phyloP scores from a whole-genome alignment of 1,140 invertebrate genomes.

The Drosophila ohnishii region DNA sequence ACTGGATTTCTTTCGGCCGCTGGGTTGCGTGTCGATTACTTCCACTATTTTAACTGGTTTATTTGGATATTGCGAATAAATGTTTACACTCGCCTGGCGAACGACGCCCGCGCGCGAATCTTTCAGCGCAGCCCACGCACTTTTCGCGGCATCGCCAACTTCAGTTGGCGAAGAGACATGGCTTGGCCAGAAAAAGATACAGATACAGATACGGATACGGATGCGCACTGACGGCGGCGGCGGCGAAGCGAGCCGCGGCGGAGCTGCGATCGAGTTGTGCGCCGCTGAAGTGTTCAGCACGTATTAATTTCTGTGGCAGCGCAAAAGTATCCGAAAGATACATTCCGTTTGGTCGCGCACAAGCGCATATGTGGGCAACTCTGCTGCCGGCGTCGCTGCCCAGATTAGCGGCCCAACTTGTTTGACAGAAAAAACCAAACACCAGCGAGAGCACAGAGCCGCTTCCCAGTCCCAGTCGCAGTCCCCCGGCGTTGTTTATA shows the following conservation, averaged over 20 bases:
- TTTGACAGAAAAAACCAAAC: constrained; percentile 58
- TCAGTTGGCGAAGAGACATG: constrained; percentile 29
- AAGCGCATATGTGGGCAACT: constrained; percentile 68
- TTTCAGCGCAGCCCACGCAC: constrained; percentile 47
- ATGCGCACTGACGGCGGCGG: neutral
- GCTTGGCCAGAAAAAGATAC: constrained; percentile 29
- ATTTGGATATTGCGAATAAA: constrained; percentile 31
- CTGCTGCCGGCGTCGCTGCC: constrained; percentile 46
- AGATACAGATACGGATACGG: constrained; percentile 25
- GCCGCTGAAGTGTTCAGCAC: constrained; percentile 74
- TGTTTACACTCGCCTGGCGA: constrained; percentile 50
- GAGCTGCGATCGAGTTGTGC: constrained; percentile 65
- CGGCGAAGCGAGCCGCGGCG: constrained; percentile 18
- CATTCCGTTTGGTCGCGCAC: constrained; percentile 66
- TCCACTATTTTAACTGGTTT: constrained; percentile 62
- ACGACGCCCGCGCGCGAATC: constrained; percentile 61
- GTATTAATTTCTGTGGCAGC: constrained; percentile 77
- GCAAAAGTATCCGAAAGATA: constrained; percentile 76
- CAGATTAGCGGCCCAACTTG: constrained; percentile 71
- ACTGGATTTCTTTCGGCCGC: constrained; percentile 31
- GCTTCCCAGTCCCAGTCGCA: constrained; percentile 23
- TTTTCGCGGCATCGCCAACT: constrained; percentile 36
- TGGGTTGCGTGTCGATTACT: constrained; percentile 31
- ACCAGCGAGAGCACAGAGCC: constrained; percentile 45
- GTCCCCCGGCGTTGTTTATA: constrained; percentile 50